These are phyloP conservation scores for Penaeus indicus DNA, from an alignment of 1,140 invertebrate genomes.

Conservation along the genomic window DNA sequence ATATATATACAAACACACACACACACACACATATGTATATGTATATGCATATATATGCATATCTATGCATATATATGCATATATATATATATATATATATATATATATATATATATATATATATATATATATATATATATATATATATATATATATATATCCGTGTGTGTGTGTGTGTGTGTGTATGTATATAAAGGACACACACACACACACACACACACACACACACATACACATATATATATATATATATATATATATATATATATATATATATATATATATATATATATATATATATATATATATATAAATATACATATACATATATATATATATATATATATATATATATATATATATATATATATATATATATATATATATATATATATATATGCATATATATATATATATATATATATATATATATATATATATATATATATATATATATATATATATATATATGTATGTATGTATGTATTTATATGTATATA, in stretches of 20 bases:
- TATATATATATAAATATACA: no score
- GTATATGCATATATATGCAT: background rate
- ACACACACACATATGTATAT: slow-evolving; percentile 5
- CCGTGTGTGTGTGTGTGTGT: no score
- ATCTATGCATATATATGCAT: background rate
- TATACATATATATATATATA: slow-evolving; percentile 8
- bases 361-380: background rate
- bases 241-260: background rate
- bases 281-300: background rate
- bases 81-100: slow-evolving; percentile 20
- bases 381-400: background rate
- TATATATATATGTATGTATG: background rate
- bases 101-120: slow-evolving; percentile 20
- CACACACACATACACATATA: background rate
- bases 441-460: background rate
- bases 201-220: no score
- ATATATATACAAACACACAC: slow-evolving; percentile 16
- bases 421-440: slow-evolving; percentile 9
- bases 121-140: background rate
- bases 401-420: background rate
- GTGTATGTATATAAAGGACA: no score
- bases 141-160: background rate
- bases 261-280: background rate
- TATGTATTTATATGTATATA: background rate
- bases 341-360: slow-evolving; percentile 20